These are phyloP conservation scores for Myanophis thanlyinensis DNA, from an alignment of 2,113 vertebrate genomes.

Conservation along the genomic window DNA sequence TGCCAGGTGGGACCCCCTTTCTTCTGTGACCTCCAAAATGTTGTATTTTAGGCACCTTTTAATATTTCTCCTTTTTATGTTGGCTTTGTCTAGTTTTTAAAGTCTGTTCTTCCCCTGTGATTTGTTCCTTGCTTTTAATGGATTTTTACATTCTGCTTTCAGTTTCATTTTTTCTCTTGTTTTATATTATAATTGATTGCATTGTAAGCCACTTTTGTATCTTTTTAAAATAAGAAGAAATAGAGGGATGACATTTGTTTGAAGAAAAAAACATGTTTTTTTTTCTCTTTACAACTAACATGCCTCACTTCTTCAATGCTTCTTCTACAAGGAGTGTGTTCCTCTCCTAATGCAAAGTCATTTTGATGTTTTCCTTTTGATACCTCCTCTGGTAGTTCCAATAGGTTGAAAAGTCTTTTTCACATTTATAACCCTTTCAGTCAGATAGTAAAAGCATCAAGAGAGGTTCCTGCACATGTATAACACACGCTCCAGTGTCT, in stretches of 20 bases:
- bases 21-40: background rate
- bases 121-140: background rate
- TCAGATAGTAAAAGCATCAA: background rate
- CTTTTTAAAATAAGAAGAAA: background rate
- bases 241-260: background rate
- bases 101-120: background rate
- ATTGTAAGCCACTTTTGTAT: background rate
- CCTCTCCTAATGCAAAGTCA: background rate
- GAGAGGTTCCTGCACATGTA: background rate
- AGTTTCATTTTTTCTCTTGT: background rate
- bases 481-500: background rate
- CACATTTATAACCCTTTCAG: background rate
- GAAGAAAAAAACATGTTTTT: background rate
- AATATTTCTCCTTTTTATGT: background rate
- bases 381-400: background rate
- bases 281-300: background rate
- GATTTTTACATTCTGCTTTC: background rate
- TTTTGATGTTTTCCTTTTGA: background rate
- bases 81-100: background rate
- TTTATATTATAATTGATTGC: background rate
- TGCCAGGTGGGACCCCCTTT: background rate
- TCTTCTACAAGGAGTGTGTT: background rate
- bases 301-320: background rate
- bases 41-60: background rate
- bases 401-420: background rate